Evolutionary conservation across 2,797 vertebrate species (phyloP).

Genomic region (Sebastes dallii): DNA sequence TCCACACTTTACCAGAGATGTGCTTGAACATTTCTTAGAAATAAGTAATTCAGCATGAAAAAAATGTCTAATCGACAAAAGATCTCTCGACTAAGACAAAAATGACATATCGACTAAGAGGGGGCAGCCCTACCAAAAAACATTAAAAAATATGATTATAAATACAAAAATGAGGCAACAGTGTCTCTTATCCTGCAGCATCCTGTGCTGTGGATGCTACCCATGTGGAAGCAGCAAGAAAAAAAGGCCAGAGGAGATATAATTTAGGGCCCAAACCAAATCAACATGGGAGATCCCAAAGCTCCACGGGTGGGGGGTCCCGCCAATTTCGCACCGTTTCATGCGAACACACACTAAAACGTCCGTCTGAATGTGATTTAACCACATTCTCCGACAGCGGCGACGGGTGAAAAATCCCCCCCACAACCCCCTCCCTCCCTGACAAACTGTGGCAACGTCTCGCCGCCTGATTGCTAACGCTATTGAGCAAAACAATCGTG

Average conservation of each 20-base stretch:
- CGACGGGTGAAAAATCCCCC: conserved; percentile 35
- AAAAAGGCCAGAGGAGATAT: not conserved
- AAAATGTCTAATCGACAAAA: too few species aligned
- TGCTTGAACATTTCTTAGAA: too few species aligned
- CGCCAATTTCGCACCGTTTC: not conserved
- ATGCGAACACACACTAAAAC: conserved; percentile 4
- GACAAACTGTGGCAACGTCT: conserved; percentile 43
- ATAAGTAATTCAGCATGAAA: too few species aligned
- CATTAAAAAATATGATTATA: not conserved
- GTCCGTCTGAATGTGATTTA: conserved; percentile 19
- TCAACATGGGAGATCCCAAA: not conserved
- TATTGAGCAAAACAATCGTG: conserved; percentile 52
- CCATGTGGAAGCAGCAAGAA: not conserved
- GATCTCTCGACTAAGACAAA: too few species aligned
- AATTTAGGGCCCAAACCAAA: not conserved
- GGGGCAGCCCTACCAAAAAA: too few species aligned
- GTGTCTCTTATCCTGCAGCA: not conserved
- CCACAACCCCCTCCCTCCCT: not conserved
- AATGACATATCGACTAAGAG: too few species aligned
- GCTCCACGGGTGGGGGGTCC: not conserved
- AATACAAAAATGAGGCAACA: not conserved
- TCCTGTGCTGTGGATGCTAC: not conserved
- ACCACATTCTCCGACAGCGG: not conserved
- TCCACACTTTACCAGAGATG: too few species aligned
- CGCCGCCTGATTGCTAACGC: conserved; percentile 66